phyloP scores from a whole-genome alignment of 1,140 invertebrate species.

The Sinella curviseta region DNA sequence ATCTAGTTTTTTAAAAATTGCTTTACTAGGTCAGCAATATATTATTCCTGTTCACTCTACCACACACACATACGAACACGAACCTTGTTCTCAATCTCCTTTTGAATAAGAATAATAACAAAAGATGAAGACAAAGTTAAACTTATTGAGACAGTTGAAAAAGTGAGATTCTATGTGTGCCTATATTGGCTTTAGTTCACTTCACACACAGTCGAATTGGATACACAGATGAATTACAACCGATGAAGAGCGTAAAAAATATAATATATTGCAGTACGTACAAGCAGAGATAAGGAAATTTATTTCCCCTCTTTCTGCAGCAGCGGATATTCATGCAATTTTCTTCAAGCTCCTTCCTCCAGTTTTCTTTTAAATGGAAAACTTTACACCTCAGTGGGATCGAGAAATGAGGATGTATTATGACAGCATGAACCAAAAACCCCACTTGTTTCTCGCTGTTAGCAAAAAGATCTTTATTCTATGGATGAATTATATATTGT shows the following conservation, averaged over 20 bases:
- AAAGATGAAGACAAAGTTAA: background rate
- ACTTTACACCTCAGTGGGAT: background rate
- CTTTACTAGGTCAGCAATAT: background rate
- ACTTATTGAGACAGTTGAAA: background rate
- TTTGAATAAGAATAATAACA: background rate
- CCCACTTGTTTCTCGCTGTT: too few relatives aligned
- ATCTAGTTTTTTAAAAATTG: background rate
- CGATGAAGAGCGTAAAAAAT: too few relatives aligned
- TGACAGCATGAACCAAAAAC: background rate
- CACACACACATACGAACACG: background rate
- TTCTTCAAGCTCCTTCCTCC: background rate
- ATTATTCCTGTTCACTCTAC: background rate
- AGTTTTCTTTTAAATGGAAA: background rate
- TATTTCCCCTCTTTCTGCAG: too few relatives aligned
- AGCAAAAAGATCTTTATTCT: too few relatives aligned
- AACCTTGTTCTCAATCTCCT: background rate
- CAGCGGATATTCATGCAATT: too few relatives aligned
- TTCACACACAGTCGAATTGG: too few relatives aligned
- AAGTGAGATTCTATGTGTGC: background rate
- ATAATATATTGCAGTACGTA: too few relatives aligned
- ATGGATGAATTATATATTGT: too few relatives aligned
- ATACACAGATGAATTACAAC: too few relatives aligned
- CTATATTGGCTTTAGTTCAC: too few relatives aligned
- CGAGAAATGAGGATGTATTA: constrained; percentile 9
- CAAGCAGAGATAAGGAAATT: too few relatives aligned